Percentiles rank a stretch among this genome's conserved stretches.
Evolutionary conservation across 2,888 invertebrate genomes (phyloP).

Genomic region (Isoperla grammatica): DNA sequence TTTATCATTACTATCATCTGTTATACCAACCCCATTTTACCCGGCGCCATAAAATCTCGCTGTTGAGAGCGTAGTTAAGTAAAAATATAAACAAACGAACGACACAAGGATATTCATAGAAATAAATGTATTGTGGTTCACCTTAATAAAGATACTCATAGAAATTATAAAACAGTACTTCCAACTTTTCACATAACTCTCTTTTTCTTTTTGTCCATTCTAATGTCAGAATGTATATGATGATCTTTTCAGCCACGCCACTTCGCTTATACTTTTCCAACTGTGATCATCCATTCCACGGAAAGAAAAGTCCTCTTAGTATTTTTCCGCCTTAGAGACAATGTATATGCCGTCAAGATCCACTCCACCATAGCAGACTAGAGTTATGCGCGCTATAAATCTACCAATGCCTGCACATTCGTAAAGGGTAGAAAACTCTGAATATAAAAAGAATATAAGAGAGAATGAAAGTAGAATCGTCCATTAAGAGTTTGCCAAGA

Average conservation of each 20-base stretch:
- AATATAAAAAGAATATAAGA: conserved; percentile 1
- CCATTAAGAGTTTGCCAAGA: conserved; percentile 27
- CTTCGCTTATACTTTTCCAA: conserved; percentile 25
- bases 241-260: conserved; percentile 18
- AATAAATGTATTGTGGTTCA: neutral
- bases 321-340: conserved; percentile 27
- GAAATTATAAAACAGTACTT: neutral
- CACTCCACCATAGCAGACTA: neutral
- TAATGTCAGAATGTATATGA: conserved; percentile 17
- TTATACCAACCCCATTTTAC: no score
- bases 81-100: no score
- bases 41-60: no score
- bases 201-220: conserved; percentile 12
- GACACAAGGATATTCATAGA: no score
- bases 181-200: neutral
- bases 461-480: conserved; percentile 15
- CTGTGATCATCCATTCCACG: conserved; percentile 24
- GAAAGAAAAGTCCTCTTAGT: conserved; percentile 15
- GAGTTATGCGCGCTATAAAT: conserved; percentile 9
- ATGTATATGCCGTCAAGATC: conserved; percentile 24
- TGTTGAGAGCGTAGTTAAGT: no score
- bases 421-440: conserved; percentile 1
- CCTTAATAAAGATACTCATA: no score
- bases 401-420: neutral
- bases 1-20: no score